Percentiles rank a stretch among this genome's conserved stretches.
Evolutionary conservation across 2,113 vertebrate genomes (phyloP).

Genomic region (Solenodon paradoxus): DNA sequence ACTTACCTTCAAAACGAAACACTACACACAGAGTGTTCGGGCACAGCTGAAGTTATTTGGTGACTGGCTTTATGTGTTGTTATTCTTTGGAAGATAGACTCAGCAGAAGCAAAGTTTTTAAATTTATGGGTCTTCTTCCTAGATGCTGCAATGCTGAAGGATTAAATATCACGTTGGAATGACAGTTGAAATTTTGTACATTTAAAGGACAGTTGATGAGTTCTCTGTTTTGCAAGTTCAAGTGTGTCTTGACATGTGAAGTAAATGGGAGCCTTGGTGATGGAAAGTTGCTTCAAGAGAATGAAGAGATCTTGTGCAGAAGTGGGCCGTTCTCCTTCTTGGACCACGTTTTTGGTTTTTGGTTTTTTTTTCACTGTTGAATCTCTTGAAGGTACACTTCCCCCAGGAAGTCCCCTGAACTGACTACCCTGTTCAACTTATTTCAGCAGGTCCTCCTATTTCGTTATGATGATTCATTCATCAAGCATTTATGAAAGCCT

Average conservation of each 20-base stretch:
- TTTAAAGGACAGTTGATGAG: conserved; percentile 31
- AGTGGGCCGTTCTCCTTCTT: not conserved
- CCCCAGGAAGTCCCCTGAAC: not conserved
- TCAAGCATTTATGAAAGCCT: not conserved
- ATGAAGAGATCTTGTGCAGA: not conserved
- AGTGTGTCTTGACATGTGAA: conserved; percentile 12
- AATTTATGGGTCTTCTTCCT: conserved; percentile 32
- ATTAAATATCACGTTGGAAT: conserved; percentile 30
- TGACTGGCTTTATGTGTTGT: conserved; percentile 27
- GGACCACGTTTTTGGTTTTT: too few relatives aligned
- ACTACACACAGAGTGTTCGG: not conserved
- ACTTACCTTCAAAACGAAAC: not conserved
- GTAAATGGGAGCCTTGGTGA: not conserved
- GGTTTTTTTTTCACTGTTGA: not conserved
- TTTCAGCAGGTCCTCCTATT: not conserved
- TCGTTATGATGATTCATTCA: not conserved
- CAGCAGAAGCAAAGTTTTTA: conserved; percentile 13
- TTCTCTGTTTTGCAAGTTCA: conserved; percentile 38
- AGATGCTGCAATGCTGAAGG: conserved; percentile 19
- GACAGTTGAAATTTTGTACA: conserved; percentile 28
- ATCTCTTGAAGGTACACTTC: not conserved
- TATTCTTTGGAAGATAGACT: conserved; percentile 44
- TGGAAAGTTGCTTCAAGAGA: not conserved
- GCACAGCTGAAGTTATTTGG: not conserved
- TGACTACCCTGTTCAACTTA: not conserved